Evolutionary conservation across 2,888 invertebrate species (phyloP), one percentile per base, ranked within the genome.

Genomic region (Spilarctia lutea): DNA sequence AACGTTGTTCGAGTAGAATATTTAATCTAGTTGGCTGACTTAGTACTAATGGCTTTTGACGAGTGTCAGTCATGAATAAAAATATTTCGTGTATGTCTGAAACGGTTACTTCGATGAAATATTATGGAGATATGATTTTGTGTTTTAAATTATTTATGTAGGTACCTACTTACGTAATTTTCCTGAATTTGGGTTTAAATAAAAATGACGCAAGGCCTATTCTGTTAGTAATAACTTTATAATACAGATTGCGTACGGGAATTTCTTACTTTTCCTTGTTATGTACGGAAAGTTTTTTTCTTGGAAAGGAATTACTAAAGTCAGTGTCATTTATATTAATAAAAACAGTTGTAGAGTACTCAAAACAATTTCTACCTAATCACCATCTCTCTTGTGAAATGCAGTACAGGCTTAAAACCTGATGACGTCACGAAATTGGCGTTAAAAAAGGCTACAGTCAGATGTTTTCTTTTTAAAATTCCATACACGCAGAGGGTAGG

Each of bases 401-500:
- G 30, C 71, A 73, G 75, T 65, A 69, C 24, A 35, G 42, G 72
- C 78, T 77, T 77, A 78, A 66, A 72, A 68, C 56, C 45, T 68
- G 70, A 71, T 73, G 71, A 75, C 76, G 73, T 73, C 71, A 75
- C 77, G 75, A 77, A 68, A 71, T 78, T 81, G 74, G 68, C 72
- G 77, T 75, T 68, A 66, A 78, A 82, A 84, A 79, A 80, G 75
- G 65, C 42, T 27, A 13, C 60, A 68, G 69, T 78, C 78, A 81
- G 75, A 79, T 86, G 84, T 83, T 87, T 81, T 71, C 75, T 75
- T 81, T 81, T 87, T 84, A 75, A 83, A 84, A 87, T 87, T 86
- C 86, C 71, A 82, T 82, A 82, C 85, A 79, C 84, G 81, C 76
- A 71, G 65, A 69, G 71, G 73, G 79, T 74, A 71, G 77, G 74